phyloP scores from a whole-genome alignment of 53 echinoderm and acorn worm genomes.

The Actinopyga echinites region DNA sequence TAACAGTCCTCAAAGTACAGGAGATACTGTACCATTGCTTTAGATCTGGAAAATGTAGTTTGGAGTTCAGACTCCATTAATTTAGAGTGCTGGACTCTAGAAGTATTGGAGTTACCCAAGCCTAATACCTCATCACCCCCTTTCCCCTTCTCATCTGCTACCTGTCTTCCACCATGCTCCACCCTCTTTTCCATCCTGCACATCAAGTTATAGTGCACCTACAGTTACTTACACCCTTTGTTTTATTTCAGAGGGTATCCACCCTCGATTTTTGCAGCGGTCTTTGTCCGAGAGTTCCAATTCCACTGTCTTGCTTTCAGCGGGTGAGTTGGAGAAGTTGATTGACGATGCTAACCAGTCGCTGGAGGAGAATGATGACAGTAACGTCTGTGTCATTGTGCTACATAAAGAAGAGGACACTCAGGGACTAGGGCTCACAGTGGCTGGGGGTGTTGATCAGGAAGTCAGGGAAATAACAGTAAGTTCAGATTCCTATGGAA shows the following conservation, averaged over 20 bases:
- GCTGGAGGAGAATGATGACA: constrained; percentile 83
- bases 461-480: constrained; percentile 94
- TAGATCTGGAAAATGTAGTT: too few relatives aligned
- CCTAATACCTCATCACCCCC: too few relatives aligned
- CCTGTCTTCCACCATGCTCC: too few relatives aligned
- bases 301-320: constrained; percentile 89
- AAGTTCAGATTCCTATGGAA: constrained; percentile 26
- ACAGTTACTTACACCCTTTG: not conserved
- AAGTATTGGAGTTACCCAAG: too few relatives aligned
- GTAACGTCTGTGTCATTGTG: constrained; percentile 80
- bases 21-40: too few relatives aligned
- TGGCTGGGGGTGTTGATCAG: constrained; percentile 89
- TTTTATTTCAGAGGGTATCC: not conserved
- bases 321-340: constrained; percentile 87
- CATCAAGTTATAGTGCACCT: too few relatives aligned
- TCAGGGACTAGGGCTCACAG: constrained; percentile 87
- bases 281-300: constrained; percentile 92
- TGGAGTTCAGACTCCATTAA: too few relatives aligned
- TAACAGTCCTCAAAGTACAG: too few relatives aligned
- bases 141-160: too few relatives aligned
- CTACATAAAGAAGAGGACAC: constrained; percentile 87
- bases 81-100: too few relatives aligned
- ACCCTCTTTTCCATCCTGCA: too few relatives aligned
- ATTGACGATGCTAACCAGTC: constrained; percentile 98
- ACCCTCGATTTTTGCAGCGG: constrained; percentile 66